A percentile compares a stretch with the other conserved stretches of the same genome.
Evolutionary conservation across 2,113 vertebrate species (phyloP).

Genomic region (Columbina picui): DNA sequence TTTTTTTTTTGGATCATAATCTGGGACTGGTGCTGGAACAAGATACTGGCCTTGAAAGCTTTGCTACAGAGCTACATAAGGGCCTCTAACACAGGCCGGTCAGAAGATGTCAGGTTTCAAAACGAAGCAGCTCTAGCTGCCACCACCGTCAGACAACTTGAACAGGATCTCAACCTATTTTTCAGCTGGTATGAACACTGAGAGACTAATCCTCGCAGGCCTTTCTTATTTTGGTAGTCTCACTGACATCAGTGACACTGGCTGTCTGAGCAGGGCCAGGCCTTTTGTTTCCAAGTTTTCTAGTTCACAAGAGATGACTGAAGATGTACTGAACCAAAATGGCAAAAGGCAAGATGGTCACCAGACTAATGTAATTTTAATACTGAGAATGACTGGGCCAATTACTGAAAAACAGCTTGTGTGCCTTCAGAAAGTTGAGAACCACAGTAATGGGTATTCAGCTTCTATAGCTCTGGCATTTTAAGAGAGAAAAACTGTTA

Average conservation of each 20-base stretch:
- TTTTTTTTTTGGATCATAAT: not conserved
- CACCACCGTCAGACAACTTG: not conserved
- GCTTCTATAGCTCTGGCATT: not conserved
- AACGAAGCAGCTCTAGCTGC: not conserved
- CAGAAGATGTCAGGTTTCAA: not conserved
- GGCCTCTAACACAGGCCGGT: not conserved
- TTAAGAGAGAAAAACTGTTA: not conserved
- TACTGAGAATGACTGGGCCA: not conserved
- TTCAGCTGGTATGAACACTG: not conserved
- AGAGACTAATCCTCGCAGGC: not conserved
- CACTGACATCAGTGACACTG: not conserved
- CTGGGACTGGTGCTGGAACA: not conserved
- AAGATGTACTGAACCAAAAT: conserved; percentile 1
- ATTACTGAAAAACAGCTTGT: not conserved
- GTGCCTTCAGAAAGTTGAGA: not conserved
- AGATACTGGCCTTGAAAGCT: not conserved
- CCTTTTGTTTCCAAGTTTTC: not conserved
- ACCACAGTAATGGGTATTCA: not conserved
- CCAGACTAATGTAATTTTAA: not conserved
- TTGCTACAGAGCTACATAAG: not conserved
- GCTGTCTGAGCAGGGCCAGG: not conserved
- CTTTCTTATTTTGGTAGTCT: not conserved
- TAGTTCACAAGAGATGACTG: not conserved
- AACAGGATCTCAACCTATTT: not conserved
- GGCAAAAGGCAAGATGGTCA: not conserved